Evolutionary conservation across 92 coral and sea anemone species (phyloP).

Genomic region (Virgularia gustaviana): DNA sequence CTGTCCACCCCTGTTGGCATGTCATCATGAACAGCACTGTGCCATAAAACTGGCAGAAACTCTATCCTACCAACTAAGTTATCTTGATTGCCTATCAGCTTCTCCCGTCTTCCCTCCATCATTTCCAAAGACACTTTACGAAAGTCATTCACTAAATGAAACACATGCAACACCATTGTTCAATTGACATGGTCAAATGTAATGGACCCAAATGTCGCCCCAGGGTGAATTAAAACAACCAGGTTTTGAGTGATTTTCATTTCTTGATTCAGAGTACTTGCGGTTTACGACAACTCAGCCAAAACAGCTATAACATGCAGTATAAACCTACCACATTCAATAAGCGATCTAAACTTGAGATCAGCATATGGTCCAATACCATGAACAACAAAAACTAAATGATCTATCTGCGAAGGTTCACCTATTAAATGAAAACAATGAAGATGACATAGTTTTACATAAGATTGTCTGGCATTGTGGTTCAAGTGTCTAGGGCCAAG

Average conservation of each 20-base stretch:
- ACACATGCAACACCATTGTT: too few relatives aligned
- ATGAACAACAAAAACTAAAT: constrained; percentile 88
- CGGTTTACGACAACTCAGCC: too few relatives aligned
- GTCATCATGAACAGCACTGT: constrained; percentile 83
- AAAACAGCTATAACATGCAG: too few relatives aligned
- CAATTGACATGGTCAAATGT: too few relatives aligned
- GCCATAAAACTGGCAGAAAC: constrained; percentile 94
- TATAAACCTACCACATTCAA: constrained; percentile 99
- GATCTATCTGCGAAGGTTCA: constrained; percentile 96
- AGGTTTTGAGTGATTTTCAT: too few relatives aligned
- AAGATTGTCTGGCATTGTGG: too few relatives aligned
- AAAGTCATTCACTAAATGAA: constrained; percentile 84
- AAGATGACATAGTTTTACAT: too few relatives aligned
- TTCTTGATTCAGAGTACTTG: too few relatives aligned
- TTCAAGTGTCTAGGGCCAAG: too few relatives aligned
- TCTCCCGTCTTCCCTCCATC: constrained; percentile 87
- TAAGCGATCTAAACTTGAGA: constrained; percentile 80
- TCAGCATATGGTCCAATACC: constrained; percentile 99
- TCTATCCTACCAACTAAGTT: constrained; percentile 85
- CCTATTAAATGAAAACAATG: too few relatives aligned
- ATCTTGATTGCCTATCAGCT: constrained; percentile 71
- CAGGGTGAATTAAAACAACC: too few relatives aligned
- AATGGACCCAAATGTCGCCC: too few relatives aligned
- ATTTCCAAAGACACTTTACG: constrained; percentile 83
- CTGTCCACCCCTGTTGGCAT: constrained; percentile 80